A percentile compares a stretch with the other conserved stretches of the same genome.
Evolutionary conservation across 2,113 vertebrate species (phyloP).

Genomic region (Trochalopteron elliotii): DNA sequence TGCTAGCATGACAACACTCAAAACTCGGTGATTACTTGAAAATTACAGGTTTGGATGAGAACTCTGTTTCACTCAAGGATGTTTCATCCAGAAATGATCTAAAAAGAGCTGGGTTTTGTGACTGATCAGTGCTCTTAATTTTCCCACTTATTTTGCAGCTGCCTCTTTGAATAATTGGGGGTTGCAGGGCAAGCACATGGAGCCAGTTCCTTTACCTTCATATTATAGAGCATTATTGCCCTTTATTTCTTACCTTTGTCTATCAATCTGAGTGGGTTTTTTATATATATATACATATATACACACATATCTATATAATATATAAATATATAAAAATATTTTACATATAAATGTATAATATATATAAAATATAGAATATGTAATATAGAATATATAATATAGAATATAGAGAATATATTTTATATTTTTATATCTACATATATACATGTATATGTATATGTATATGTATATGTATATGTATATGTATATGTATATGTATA

Average conservation of each 20-base stretch:
- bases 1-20: neutral
- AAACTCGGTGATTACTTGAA: neutral
- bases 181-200: neutral
- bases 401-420: too few species aligned
- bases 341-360: too few species aligned
- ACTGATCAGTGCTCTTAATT: neutral
- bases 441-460: too few species aligned
- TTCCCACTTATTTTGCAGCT: neutral
- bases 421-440: too few species aligned
- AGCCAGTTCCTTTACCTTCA: neutral
- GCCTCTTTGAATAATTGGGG: neutral
- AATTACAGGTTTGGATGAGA: constrained; percentile 28
- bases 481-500: too few species aligned
- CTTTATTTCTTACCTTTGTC: neutral
- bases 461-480: too few species aligned
- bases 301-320: too few species aligned
- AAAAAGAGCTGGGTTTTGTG: neutral
- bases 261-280: neutral
- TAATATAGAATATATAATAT: too few species aligned
- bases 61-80: neutral
- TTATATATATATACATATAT: too few species aligned
- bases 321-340: too few species aligned
- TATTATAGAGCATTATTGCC: neutral
- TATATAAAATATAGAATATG: too few species aligned
- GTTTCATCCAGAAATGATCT: neutral